Conservation (phyloP, 2,888 invertebrate species). For the Ectemnius continuus region DNA sequence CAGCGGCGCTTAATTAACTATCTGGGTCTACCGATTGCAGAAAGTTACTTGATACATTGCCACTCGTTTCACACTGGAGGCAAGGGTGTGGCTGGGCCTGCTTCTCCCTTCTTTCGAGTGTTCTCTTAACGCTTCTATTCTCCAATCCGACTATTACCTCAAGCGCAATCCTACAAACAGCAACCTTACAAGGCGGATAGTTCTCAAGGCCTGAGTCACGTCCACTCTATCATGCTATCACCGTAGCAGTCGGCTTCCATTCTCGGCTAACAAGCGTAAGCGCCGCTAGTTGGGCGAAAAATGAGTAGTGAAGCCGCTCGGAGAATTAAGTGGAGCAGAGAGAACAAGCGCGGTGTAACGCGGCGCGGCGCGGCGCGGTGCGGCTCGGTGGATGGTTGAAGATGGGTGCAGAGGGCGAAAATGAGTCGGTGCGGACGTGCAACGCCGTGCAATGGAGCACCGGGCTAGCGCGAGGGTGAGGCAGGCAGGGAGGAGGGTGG, state of each 20-base stretch:
- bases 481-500: not conserved
- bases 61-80: not conserved
- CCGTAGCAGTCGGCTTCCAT: not conserved
- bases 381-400: constrained; percentile 10
- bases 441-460: constrained; percentile 34
- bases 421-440: constrained; percentile 48
- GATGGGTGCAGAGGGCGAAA: constrained; percentile 44
- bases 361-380: too few relatives aligned
- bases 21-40: not conserved
- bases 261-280: not conserved
- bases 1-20: constrained; percentile 2
- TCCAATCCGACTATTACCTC: not conserved
- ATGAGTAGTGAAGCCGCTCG: constrained; percentile 37
- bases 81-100: not conserved
- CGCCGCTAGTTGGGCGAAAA: constrained; percentile 24
- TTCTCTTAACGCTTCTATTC: not conserved
- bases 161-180: too few relatives aligned
- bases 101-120: not conserved
- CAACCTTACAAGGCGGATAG: too few relatives aligned
- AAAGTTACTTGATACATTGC: not conserved
- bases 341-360: constrained; percentile 52
- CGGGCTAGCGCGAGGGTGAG: constrained; percentile 26
- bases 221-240: too few relatives aligned
- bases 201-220: too few relatives aligned
- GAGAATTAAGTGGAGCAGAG: too few relatives aligned